A percentile compares a stretch with the other conserved stretches of the same genome.
phyloP scores from a whole-genome alignment of 2,888 invertebrate species.

The Mimas tiliae region DNA sequence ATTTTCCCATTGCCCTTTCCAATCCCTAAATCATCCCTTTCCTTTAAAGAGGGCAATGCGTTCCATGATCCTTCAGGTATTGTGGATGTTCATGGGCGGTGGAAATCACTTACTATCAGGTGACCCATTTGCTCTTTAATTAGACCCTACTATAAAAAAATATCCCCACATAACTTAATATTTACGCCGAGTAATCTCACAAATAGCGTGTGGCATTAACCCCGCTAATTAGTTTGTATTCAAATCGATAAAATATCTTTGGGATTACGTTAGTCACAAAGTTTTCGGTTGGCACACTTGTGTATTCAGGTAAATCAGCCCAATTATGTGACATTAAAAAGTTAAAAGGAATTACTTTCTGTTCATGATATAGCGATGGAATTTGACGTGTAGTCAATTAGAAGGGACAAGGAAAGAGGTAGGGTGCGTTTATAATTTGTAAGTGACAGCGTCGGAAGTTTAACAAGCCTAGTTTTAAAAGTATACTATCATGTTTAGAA shows the following conservation, averaged over 20 bases:
- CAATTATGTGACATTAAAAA: not conserved
- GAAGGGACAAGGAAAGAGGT: slow-evolving; percentile 54
- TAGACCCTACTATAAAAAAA: too few relatives aligned
- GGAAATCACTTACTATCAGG: too few relatives aligned
- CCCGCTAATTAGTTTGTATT: too few relatives aligned
- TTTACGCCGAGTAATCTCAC: not conserved
- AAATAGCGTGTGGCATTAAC: too few relatives aligned
- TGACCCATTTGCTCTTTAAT: too few relatives aligned
- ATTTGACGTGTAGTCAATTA: slow-evolving; percentile 83
- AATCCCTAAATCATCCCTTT: too few relatives aligned
- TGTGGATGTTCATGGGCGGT: too few relatives aligned
- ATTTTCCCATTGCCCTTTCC: too few relatives aligned
- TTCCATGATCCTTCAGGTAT: too few relatives aligned
- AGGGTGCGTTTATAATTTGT: slow-evolving; percentile 74
- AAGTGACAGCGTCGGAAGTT: slow-evolving; percentile 80
- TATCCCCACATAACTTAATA: too few relatives aligned
- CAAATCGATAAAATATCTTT: too few relatives aligned
- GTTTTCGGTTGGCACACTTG: not conserved
- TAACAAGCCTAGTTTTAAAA: slow-evolving; percentile 66
- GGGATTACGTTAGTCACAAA: not conserved
- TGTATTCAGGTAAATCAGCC: not conserved
- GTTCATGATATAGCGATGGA: slow-evolving; percentile 67
- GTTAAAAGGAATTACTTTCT: slow-evolving; percentile 57
- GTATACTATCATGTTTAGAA: slow-evolving; percentile 23
- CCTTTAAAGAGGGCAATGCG: too few relatives aligned